A percentile compares a stretch with the other conserved stretches of the same genome.
These are phyloP conservation scores for Achlya flavicornis DNA, from an alignment of 2,888 invertebrate genomes.

Conservation along the genomic window DNA sequence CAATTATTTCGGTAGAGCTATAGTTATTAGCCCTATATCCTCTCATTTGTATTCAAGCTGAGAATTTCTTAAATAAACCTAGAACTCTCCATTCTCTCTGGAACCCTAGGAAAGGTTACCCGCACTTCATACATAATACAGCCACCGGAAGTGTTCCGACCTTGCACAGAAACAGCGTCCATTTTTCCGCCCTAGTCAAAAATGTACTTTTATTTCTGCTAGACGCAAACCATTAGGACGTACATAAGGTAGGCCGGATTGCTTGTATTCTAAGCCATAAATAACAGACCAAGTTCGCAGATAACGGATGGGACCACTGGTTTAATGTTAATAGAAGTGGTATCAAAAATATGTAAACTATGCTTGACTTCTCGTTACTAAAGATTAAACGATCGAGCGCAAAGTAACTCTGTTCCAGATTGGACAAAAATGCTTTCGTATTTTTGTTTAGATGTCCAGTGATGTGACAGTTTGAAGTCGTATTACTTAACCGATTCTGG, in stretches of 20 bases:
- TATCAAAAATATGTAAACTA: not conserved
- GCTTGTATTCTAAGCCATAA: conserved; percentile 24
- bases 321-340: not conserved
- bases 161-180: not conserved
- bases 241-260: conserved; percentile 38
- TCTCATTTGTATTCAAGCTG: not conserved
- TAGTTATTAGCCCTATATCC: too few species aligned
- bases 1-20: too few species aligned
- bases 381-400: too few species aligned
- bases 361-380: not conserved
- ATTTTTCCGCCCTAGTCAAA: conserved; percentile 9
- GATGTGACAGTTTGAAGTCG: too few species aligned
- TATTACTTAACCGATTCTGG: too few species aligned
- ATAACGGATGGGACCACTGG: conserved; percentile 6
- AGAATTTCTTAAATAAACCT: not conserved
- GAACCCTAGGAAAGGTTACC: not conserved
- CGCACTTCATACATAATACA: not conserved
- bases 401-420: too few species aligned
- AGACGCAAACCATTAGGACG: conserved; percentile 40
- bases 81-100: conserved; percentile 1
- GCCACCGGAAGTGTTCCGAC: not conserved
- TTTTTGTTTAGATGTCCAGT: too few species aligned
- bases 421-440: too few species aligned
- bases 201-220: conserved; percentile 37
- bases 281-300: conserved; percentile 14